phyloP scores from a whole-genome alignment of 2,888 invertebrate genomes.

The Sinelater perroti region DNA sequence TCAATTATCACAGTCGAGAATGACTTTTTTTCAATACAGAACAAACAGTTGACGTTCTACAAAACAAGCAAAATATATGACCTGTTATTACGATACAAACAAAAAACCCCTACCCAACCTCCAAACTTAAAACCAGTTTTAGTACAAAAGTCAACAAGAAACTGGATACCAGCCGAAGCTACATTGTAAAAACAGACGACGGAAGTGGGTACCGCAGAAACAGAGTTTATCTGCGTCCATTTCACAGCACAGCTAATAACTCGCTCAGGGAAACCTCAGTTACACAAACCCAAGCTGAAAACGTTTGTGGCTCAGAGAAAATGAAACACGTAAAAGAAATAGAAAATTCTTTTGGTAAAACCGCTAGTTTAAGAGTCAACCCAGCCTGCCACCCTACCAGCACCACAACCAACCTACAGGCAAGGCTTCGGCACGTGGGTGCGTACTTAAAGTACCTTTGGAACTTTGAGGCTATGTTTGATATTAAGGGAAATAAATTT shows the following conservation, averaged over 20 bases:
- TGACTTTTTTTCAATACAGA: no score
- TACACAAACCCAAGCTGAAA: not conserved
- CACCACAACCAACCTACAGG: no score
- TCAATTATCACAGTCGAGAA: no score
- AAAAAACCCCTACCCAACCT: no score
- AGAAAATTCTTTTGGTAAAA: no score
- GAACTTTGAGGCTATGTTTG: no score
- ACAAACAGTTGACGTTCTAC: constrained; percentile 1
- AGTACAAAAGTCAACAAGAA: constrained; percentile 2
- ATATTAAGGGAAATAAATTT: no score
- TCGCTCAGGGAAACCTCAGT: not conserved
- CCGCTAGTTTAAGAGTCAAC: not conserved
- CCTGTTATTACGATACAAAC: constrained; percentile 5
- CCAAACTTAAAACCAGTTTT: not conserved
- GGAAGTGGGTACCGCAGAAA: not conserved
- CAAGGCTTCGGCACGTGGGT: no score
- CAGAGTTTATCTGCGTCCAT: not conserved
- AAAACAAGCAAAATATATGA: not conserved
- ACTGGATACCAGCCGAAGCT: not conserved
- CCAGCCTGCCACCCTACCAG: no score
- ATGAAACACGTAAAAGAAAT: not conserved
- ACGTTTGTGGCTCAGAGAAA: not conserved
- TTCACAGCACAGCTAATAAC: not conserved
- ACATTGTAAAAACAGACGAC: constrained; percentile 2
- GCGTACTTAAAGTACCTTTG: no score